These are phyloP conservation scores for Procambarus virginalis DNA, from an alignment of 1,140 invertebrate genomes.

Conservation along the genomic window DNA sequence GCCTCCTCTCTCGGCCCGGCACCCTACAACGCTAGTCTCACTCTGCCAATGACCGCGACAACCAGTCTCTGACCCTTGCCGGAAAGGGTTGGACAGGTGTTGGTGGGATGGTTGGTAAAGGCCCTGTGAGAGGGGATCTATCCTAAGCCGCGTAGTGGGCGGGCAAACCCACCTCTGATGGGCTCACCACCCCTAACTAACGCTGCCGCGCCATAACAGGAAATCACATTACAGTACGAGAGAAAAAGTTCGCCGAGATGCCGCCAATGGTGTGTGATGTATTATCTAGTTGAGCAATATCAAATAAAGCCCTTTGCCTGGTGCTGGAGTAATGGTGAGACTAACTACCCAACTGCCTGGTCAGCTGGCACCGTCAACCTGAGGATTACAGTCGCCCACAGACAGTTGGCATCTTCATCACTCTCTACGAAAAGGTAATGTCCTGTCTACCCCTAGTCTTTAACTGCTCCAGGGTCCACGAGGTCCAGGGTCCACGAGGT, in stretches of 20 bases:
- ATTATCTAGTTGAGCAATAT: neutral
- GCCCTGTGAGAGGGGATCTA: neutral
- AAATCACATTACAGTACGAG: neutral
- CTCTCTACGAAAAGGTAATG: neutral
- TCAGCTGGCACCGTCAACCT: neutral
- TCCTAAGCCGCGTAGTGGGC: neutral
- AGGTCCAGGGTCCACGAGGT: too few species aligned
- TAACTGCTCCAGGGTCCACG: too few species aligned
- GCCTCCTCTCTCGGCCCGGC: neutral
- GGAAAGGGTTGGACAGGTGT: constrained; percentile 14
- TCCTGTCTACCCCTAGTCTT: too few species aligned
- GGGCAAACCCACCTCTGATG: neutral
- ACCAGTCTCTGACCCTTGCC: constrained; percentile 21
- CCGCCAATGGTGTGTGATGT: neutral
- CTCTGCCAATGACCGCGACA: constrained; percentile 10
- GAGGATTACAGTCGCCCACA: neutral
- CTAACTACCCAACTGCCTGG: neutral
- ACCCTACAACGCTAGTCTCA: neutral
- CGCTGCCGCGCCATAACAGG: neutral
- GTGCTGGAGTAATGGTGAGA: neutral
- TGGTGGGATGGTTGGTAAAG: neutral
- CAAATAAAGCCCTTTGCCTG: neutral
- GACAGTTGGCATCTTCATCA: neutral
- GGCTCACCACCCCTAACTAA: neutral
- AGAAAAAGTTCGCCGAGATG: neutral